Conservation (phyloP, 2,888 invertebrate genomes). For the Germaria angustata region DNA sequence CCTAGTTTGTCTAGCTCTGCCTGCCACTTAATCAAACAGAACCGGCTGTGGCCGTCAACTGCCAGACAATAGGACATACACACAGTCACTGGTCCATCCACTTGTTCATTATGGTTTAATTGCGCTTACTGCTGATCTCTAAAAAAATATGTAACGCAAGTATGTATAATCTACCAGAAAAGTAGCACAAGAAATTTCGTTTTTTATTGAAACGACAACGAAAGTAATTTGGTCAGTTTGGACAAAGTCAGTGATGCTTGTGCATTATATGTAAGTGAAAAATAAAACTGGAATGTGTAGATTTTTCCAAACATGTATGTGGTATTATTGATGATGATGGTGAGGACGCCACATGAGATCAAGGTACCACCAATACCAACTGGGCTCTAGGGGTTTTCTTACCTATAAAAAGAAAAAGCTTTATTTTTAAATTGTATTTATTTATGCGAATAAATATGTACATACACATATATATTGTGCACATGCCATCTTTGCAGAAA, state of each 20-base stretch:
- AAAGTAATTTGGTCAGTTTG: constrained; percentile 69
- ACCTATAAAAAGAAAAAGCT: constrained; percentile 19
- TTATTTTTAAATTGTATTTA: constrained; percentile 44
- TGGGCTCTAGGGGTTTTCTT: constrained; percentile 42
- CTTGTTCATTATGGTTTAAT: constrained; percentile 66
- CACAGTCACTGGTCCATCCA: constrained; percentile 36
- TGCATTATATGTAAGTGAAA: not conserved
- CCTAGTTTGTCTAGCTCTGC: not conserved
- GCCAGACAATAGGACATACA: constrained; percentile 29
- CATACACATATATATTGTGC: not conserved
- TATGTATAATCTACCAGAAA: constrained; percentile 28
- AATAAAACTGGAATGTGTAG: not conserved
- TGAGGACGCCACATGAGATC: constrained; percentile 26
- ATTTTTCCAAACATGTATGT: constrained; percentile 21
- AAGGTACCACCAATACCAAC: constrained; percentile 29
- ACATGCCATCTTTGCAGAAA: constrained; percentile 27
- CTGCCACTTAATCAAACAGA: not conserved
- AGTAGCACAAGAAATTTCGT: constrained; percentile 64
- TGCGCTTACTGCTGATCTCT: constrained; percentile 27
- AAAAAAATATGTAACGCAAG: constrained; percentile 26
- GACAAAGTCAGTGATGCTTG: constrained; percentile 25
- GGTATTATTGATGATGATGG: constrained; percentile 9
- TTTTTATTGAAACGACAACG: constrained; percentile 69
- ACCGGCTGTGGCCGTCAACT: constrained; percentile 15
- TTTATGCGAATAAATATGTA: constrained; percentile 19